phyloP scores from a whole-genome alignment of 1,140 invertebrate species.

The Ceratosolen fusciceps region DNA sequence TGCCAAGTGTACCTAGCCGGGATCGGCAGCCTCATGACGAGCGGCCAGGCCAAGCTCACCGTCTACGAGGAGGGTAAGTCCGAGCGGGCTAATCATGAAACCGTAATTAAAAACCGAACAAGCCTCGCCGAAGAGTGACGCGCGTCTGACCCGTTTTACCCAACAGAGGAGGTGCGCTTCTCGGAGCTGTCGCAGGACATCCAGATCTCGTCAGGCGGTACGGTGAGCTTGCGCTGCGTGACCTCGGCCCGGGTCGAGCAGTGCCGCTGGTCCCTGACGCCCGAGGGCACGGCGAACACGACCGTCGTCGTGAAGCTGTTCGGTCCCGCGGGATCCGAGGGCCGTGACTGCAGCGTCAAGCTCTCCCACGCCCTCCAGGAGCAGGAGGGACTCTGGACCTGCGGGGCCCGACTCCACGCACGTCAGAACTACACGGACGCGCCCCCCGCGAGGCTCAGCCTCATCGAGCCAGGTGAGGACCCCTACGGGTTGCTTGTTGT shows the following conservation, averaged over 20 bases:
- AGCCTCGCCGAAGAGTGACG: neutral
- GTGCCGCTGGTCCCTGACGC: constrained; percentile 68
- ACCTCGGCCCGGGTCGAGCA: constrained; percentile 65
- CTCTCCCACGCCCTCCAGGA: constrained; percentile 64
- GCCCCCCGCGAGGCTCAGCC: constrained; percentile 68
- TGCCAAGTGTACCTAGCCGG: constrained; percentile 62
- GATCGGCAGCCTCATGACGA: constrained; percentile 57
- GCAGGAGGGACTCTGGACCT: constrained; percentile 68
- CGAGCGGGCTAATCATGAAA: neutral
- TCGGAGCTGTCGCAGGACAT: constrained; percentile 68
- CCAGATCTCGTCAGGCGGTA: constrained; percentile 65
- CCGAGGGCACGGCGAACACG: constrained; percentile 66
- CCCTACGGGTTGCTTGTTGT: too few relatives aligned
- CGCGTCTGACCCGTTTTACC: neutral
- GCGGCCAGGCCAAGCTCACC: constrained; percentile 59
- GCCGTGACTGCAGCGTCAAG: constrained; percentile 67
- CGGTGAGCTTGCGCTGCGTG: constrained; percentile 64
- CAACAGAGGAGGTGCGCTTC: constrained; percentile 65
- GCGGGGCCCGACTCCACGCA: constrained; percentile 63
- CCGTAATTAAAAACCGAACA: neutral
- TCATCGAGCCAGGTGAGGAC: constrained; percentile 69
- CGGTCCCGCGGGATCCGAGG: constrained; percentile 61
- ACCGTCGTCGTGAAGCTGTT: constrained; percentile 69
- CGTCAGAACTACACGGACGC: constrained; percentile 65
- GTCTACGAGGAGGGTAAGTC: constrained; percentile 65